Evolutionary conservation across 1,140 invertebrate genomes (phyloP).

Genomic region (Diabrotica undecimpunctata): DNA sequence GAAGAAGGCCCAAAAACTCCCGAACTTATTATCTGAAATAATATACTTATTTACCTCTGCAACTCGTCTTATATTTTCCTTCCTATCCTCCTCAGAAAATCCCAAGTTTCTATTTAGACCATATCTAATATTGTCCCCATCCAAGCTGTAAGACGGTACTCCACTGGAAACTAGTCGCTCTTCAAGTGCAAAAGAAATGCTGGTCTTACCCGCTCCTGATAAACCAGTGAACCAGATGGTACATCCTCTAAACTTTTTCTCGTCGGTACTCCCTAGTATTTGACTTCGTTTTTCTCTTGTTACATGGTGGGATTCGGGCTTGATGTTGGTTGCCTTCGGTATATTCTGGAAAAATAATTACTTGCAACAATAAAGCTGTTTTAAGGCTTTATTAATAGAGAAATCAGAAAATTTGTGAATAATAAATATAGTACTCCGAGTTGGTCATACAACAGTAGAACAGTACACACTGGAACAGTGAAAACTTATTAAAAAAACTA

Average conservation of each 20-base stretch:
- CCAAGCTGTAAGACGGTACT: constrained; percentile 91
- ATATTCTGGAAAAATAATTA: constrained; percentile 20
- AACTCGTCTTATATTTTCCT: constrained; percentile 96
- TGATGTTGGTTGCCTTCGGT: constrained; percentile 83
- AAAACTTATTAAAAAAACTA: no score
- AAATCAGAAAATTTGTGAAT: no score
- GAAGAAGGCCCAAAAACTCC: no score
- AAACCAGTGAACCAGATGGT: constrained; percentile 98
- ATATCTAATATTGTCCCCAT: constrained; percentile 95
- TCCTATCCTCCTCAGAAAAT: constrained; percentile 89
- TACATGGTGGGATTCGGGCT: constrained; percentile 91
- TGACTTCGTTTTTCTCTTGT: constrained; percentile 87
- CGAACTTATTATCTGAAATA: no score
- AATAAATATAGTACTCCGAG: no score
- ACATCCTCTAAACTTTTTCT: constrained; percentile 89
- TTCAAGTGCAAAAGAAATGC: constrained; percentile 94
- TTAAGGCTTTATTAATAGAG: no score
- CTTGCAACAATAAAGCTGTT: not conserved
- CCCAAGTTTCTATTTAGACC: constrained; percentile 95
- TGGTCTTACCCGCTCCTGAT: constrained; percentile 97
- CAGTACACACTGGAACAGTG: no score
- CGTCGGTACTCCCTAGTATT: constrained; percentile 70
- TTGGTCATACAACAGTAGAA: no score
- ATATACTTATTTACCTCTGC: constrained; percentile 77
- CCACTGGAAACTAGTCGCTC: constrained; percentile 82